Evolutionary conservation across 2,888 invertebrate species (phyloP), one percentile per base, ranked within the genome.

Genomic region (Alsophila aescularia): DNA sequence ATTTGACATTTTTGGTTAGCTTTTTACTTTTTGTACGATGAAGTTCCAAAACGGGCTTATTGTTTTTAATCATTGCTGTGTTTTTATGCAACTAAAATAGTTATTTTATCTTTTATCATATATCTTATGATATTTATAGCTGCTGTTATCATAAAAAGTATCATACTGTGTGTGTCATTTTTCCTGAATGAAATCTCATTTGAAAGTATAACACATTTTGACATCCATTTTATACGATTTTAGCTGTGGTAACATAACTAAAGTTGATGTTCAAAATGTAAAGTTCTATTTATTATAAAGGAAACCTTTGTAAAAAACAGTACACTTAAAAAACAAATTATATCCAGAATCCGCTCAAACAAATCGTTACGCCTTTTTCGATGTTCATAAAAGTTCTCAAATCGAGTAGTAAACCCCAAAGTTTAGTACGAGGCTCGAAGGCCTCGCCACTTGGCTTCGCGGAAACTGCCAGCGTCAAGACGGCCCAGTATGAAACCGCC

Each of bases 361-460:
- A 72, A 73, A 75, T 72, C 71, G 66, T 60, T 72, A 65, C 58
- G 62, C 67, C 69, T 73, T 77, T 73, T 71, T 67, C 64, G 68
- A 71, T 72, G 73, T 75, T 73, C 69, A 74, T 75, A 72, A 75
- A 83, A 81, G 73, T 77, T 75, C 60, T 63, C 62, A 72, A 73
- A 78, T 75, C 73, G 71, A 67, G 71, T 72, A 79, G 72, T 77
- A 77, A 79, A 74, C 70, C 75, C 64, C 63, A 61, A 77, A 79
- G 65, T 72, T 73, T 64, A 70, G 64, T 67, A 60, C 64, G 70
- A 67, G 16, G 64, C 67, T 68, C 64, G 70, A 24, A 67, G 24
- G 64, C 67, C 68, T 70, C 68, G 66, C 60, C 73, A 73, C 71
- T 73, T 71, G 76, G 73, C 72, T 81, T 78, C 68, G 72, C 75